Base-by-base conservation (phyloP, 2,888 invertebrate species). In the Gordius sp. region DNA sequence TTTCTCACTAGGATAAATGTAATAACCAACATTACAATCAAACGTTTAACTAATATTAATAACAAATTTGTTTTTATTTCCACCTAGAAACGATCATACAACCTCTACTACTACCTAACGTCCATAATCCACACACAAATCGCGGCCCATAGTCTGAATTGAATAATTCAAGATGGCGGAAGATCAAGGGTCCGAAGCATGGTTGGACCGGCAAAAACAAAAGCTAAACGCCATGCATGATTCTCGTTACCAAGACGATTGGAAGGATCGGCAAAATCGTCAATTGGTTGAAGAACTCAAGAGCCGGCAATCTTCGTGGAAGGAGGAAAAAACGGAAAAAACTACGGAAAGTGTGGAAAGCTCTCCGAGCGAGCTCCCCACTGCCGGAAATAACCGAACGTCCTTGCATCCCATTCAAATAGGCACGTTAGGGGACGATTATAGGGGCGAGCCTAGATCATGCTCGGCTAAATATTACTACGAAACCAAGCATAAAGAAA, bases 251-350 rank as follows among this genome's bases (percentile, higher is more conserved):
- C 8, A 13, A 33, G 39, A n/a, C 8, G 39, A n/a, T 8, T 13
- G n/a, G 8, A 33, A 33, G n/a, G 39, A n/a, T 13, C 39, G 39
- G 39, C 8, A 33, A 8, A 13, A 8, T 8, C 39, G 39, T n/a
- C 39, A n/a, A 13, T 33, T 33, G n/a, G 47, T 47, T 4, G 47
- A 47, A 47, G 47, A 47, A 20, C 47, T 47, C 47, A 47, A 47
- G 20, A 47, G n/a, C 20, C 8, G 20, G 47, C 47, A 47, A 20
- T 23, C 8, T 20, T 18, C 47, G n/a, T 47, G 47, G 47, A 47
- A 47, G 20, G n/a, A 47, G 23, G 47, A 47, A 47, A 47, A 47
- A 47, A 47, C 47, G n/a, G 47, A 47, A 23, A 47, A 47, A 47
- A 47, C 47, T n/a, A 47, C 47, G 16, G 47, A 47, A 47, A n/a